These are phyloP conservation scores for Autographa pulchrina DNA, from an alignment of 2,888 invertebrate species.

Conservation along the genomic window DNA sequence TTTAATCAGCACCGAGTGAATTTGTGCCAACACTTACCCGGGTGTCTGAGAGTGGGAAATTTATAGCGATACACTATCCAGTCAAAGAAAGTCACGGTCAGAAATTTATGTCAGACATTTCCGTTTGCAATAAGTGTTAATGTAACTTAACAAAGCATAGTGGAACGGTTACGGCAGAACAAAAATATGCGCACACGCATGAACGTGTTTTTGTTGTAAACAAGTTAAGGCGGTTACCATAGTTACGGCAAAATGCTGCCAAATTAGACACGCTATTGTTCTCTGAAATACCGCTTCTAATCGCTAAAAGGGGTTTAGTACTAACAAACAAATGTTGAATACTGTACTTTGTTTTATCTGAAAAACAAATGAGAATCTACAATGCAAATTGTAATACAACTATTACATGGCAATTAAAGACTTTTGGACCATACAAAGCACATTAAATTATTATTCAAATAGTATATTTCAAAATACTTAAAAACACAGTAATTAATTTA, in stretches of 20 bases:
- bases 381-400: no score
- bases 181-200: slow-evolving; percentile 16
- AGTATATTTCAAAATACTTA: no score
- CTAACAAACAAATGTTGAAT: background rate
- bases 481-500: no score
- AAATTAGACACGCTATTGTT: slow-evolving; percentile 2
- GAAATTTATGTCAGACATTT: no score
- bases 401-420: no score
- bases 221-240: background rate
- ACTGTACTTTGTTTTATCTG: background rate
- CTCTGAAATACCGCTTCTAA: background rate
- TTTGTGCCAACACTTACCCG: no score
- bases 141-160: slow-evolving; percentile 6
- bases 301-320: background rate
- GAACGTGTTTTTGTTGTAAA: slow-evolving; percentile 15
- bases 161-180: slow-evolving; percentile 35
- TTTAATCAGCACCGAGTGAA: no score
- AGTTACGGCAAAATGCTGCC: slow-evolving; percentile 6
- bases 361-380: background rate
- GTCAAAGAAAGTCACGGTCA: no score
- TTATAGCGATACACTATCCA: no score
- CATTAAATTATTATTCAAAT: no score
- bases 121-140: background rate
- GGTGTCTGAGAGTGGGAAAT: no score
- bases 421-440: no score